phyloP scores from a whole-genome alignment of 1,140 invertebrate genomes.

The Scaptomyza montana region DNA sequence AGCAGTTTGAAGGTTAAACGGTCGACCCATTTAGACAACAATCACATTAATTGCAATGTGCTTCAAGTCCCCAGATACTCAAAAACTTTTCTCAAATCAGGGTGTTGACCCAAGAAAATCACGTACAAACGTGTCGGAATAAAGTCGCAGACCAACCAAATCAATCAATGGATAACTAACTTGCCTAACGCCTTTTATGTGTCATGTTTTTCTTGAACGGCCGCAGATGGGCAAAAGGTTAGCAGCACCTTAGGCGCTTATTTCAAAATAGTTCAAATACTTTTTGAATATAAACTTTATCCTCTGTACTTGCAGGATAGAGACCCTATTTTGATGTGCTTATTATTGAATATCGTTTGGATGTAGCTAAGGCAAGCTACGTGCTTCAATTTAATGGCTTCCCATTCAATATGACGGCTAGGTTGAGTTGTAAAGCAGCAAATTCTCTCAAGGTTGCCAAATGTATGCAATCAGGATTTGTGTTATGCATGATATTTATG shows the following conservation, averaged over 20 bases:
- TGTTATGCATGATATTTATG: background rate
- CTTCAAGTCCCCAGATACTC: background rate
- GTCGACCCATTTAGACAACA: slow-evolving; percentile 7
- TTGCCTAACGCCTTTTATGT: slow-evolving; percentile 29
- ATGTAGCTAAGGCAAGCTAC: slow-evolving; percentile 37
- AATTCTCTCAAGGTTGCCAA: slow-evolving; percentile 1
- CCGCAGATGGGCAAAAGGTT: slow-evolving; percentile 41
- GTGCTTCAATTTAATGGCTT: slow-evolving; percentile 53
- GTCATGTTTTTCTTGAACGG: slow-evolving; percentile 5
- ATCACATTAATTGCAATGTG: slow-evolving; percentile 23
- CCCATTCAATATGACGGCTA: slow-evolving; percentile 7
- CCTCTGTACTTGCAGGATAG: background rate
- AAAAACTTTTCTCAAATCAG: slow-evolving; percentile 30
- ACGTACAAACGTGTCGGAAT: background rate
- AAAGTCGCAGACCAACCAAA: slow-evolving; percentile 27
- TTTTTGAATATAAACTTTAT: slow-evolving; percentile 11
- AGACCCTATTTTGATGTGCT: slow-evolving; percentile 27
- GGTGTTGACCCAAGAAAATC: background rate
- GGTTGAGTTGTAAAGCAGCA: background rate
- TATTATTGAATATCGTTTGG: slow-evolving; percentile 57
- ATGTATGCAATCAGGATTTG: slow-evolving; percentile 11
- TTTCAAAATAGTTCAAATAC: slow-evolving; percentile 39
- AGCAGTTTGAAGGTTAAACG: slow-evolving; percentile 50
- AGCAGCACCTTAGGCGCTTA: slow-evolving; percentile 22
- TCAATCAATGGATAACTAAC: slow-evolving; percentile 56